Percentiles rank a stretch among this genome's conserved stretches.
Evolutionary conservation across 2,888 invertebrate genomes (phyloP).

Genomic region (Clunio marinus): DNA sequence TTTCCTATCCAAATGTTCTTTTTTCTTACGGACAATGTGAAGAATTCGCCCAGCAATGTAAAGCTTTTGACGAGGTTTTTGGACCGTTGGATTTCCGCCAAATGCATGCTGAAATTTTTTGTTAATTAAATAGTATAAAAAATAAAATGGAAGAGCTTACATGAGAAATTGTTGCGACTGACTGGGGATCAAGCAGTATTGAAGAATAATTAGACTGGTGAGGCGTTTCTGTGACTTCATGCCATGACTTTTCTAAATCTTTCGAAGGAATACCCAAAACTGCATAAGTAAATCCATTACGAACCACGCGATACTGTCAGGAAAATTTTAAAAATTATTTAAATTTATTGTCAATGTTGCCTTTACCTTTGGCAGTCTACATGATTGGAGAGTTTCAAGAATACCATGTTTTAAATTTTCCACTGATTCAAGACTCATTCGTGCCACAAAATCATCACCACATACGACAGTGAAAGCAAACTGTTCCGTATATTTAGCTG

Average conservation of each 20-base stretch:
- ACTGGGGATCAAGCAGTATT: slow-evolving; percentile 2
- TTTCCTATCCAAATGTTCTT: slow-evolving; percentile 63
- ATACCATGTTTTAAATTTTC: slow-evolving; percentile 72
- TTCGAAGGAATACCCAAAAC: slow-evolving; percentile 71
- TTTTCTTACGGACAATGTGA: slow-evolving; percentile 69
- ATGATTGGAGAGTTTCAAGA: slow-evolving; percentile 68
- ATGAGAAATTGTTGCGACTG: slow-evolving; percentile 26
- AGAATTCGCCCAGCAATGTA: slow-evolving; percentile 77
- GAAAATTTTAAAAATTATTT: slow-evolving; percentile 2
- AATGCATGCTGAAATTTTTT: neutral
- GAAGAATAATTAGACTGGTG: slow-evolving; percentile 18
- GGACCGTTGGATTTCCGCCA: slow-evolving; percentile 60
- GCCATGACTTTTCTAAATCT: slow-evolving; percentile 70
- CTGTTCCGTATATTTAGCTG: slow-evolving; percentile 67
- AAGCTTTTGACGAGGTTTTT: slow-evolving; percentile 65
- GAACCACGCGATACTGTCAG: slow-evolving; percentile 75
- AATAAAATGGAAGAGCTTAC: no score
- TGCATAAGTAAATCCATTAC: slow-evolving; percentile 76
- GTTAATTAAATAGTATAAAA: neutral
- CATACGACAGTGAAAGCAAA: slow-evolving; percentile 81
- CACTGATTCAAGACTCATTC: slow-evolving; percentile 72
- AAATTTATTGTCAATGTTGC: neutral
- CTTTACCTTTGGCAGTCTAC: slow-evolving; percentile 69
- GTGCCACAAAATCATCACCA: slow-evolving; percentile 84
- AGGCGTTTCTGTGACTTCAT: slow-evolving; percentile 47